These are phyloP conservation scores for Eutrigla gurnardus DNA, from an alignment of 2,797 vertebrate genomes.

Conservation along the genomic window DNA sequence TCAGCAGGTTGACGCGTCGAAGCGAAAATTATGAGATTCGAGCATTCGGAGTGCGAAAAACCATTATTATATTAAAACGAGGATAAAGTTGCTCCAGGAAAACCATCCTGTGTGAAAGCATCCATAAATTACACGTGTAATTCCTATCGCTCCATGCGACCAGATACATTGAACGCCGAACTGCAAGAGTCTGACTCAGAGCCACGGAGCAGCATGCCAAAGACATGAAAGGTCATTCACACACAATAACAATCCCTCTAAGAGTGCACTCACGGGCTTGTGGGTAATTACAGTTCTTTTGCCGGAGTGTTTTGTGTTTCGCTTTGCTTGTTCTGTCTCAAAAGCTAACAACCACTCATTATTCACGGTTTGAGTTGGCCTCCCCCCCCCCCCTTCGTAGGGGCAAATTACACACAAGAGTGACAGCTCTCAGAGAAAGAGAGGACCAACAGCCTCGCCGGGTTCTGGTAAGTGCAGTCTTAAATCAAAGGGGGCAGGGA, in stretches of 20 bases:
- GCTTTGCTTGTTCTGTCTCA: constrained; percentile 87
- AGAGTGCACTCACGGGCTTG: constrained; percentile 85
- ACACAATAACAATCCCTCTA: constrained; percentile 84
- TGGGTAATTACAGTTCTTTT: constrained; percentile 88
- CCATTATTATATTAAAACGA: constrained; percentile 19
- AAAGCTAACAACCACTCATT: constrained; percentile 89
- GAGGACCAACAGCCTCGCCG: constrained; percentile 71
- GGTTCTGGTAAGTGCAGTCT: constrained; percentile 82
- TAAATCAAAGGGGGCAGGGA: constrained; percentile 83
- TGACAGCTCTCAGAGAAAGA: constrained; percentile 86
- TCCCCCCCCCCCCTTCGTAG: constrained; percentile 50
- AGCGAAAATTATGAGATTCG: constrained; percentile 42
- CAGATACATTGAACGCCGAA: constrained; percentile 57
- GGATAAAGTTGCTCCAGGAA: constrained; percentile 42
- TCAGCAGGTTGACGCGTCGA: constrained; percentile 65
- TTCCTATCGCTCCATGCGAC: constrained; percentile 50
- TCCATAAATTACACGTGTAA: constrained; percentile 57
- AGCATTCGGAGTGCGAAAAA: neutral
- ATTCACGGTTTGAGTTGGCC: constrained; percentile 84
- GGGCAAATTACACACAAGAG: constrained; percentile 84
- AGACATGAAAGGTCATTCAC: constrained; percentile 85
- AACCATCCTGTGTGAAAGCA: constrained; percentile 39
- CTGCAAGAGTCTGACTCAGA: constrained; percentile 65
- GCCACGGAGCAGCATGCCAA: constrained; percentile 77
- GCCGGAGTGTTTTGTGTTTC: constrained; percentile 88